A percentile compares a stretch with the other conserved stretches of the same genome.
Evolutionary conservation across 2,113 vertebrate genomes (phyloP).

Genomic region (Elanus axillaris): DNA sequence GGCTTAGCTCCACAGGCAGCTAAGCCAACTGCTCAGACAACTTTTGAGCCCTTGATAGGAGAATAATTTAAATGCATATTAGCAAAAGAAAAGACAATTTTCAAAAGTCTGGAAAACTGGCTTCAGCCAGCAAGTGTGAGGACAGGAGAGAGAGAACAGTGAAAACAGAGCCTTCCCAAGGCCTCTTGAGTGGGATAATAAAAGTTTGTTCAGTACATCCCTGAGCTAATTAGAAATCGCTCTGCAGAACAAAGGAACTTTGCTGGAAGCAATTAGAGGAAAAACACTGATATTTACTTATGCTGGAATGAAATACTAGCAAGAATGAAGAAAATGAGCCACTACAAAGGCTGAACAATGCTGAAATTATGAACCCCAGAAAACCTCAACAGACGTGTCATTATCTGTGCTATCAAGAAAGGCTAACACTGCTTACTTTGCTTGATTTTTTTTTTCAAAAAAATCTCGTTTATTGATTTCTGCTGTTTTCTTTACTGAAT

Average conservation of each 20-base stretch:
- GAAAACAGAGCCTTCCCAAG: neutral
- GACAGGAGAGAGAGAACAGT: neutral
- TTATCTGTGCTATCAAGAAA: neutral
- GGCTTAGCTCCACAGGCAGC: neutral
- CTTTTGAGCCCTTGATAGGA: neutral
- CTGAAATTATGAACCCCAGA: neutral
- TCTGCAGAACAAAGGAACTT: conserved; percentile 12
- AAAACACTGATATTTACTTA: neutral
- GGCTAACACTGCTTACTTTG: neutral
- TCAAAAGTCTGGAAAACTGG: neutral
- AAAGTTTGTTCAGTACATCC: neutral
- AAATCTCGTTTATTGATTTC: neutral
- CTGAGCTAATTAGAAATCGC: neutral
- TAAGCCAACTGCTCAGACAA: neutral
- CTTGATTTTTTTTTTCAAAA: neutral
- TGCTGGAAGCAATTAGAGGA: neutral
- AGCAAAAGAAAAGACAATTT: neutral
- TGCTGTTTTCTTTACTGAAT: neutral
- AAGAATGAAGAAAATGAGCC: neutral
- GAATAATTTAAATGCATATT: neutral
- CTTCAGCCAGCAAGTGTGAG: neutral
- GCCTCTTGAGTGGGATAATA: neutral
- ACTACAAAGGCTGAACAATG: neutral
- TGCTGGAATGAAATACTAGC: neutral
- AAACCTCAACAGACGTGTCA: rapidly evolving